Base-by-base conservation (phyloP, 2,797 vertebrate species). In the Tokudaia tokunoshimensis region DNA sequence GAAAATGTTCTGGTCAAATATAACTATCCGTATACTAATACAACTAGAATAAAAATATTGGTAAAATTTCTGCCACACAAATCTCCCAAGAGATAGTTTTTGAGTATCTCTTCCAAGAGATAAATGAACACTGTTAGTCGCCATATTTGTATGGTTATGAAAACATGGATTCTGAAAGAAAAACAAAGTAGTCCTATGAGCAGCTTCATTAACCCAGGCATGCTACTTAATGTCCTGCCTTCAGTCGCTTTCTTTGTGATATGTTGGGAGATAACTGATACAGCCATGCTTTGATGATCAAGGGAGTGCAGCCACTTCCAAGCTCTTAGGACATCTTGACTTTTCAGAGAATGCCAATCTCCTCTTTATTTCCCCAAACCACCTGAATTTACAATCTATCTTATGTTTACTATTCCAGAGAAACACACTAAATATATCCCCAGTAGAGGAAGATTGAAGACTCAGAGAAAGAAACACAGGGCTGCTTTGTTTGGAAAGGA, bases 151-250 rank as follows among this genome's bases (percentile, higher is more conserved):
- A 65, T 9, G 29, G 22, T 59, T 82, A 29, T 76, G 22, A 31
- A 88, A 93, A 94, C 55, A 12, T 86, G 34, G 17, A 70, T 94
- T 89, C 84, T 20, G 29, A 37, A 94, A 91, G 57, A 94, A 91
- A 44, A 89, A 76, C 15, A 47, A 94, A 65, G 65, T 4, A 41
- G 74, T 76, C 80, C 15, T 63, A 87, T 80, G 76, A 84, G 47
- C 65, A 61, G 26, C 24, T 65, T 81, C 65, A 17, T 88, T 79
- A 92, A 63, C 8, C 79, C 84, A 10, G 24, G 17, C 20, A 61
- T 81, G 12, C 15, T 26, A 67, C 20, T 91, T 70, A 91, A 14
- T 13, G 84, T 2, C 22, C 63, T 75, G 94, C 3, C 37, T 65
- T 86, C 55, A 47, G 86, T 61, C 90, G 63, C 13, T 17, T 87